Evolutionary conservation across 2,797 vertebrate species (phyloP), one percentile per base, ranked within the genome.

Genomic region (Phataginus tetradactyla): DNA sequence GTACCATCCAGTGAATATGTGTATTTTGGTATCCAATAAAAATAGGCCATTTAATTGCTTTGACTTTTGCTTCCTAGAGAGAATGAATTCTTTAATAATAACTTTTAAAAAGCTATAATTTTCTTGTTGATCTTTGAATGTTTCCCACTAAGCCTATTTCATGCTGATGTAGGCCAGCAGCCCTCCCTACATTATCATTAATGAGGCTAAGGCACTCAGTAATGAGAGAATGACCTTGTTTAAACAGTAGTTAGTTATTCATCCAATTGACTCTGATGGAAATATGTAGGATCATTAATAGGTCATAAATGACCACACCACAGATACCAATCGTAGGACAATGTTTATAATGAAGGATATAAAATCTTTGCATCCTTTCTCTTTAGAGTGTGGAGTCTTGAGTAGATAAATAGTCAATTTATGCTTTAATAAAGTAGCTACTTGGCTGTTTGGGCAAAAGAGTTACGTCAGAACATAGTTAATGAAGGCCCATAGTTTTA

Each of bases 61-160:
- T 97, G 93, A 95, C 80, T 96, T 94, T 64, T 86, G 72, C 86
- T 93, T 97, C 84, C 77, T 75, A 78, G 23, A 90, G 71, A 92
- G 61, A 97, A 93, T 86, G 53, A 88, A 85, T 90, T 96, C 39
- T 94, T 96, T 93, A 95, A 96, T 95, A 91, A 95, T 87, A 96
- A 95, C 75, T 93, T 97, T 95, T 93, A 34, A 90, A 96, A 87
- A 93, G 86, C 94, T 93, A n/a, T 97, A 91, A 97, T 96, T 97
- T 97, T 96, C 90, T 92, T 97, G 86, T 96, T 96, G 95, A 93
- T 97, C 79, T 96, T 74, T 96, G 84, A 96, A 93, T 96, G 63
- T 90, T 97, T 96, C 86, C 90, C 49, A 86, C 88, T 87, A 88
- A 96, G 79, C 21, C 78, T 77, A 37, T 63, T 96, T 96, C 80